These are phyloP conservation scores for Apis laboriosa DNA, from an alignment of 1,140 invertebrate genomes.

Conservation along the genomic window DNA sequence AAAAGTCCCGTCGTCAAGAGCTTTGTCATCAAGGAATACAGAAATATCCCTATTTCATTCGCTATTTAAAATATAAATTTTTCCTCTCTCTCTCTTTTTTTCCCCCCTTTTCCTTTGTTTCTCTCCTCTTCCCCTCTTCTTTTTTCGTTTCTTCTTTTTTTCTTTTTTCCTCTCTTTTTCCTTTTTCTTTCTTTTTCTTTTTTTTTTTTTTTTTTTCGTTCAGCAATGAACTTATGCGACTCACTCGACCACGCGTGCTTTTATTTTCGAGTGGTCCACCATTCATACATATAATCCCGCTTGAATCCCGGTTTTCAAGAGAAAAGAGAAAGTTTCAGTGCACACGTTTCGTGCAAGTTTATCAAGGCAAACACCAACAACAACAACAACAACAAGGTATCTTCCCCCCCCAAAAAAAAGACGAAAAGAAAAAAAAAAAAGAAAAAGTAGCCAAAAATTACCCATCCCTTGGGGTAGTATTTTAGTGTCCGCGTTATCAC, in stretches of 20 bases:
- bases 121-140: too few species aligned
- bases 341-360: background rate
- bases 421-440: background rate
- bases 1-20: constrained; percentile 13
- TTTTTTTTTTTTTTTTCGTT: background rate
- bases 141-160: too few species aligned
- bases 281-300: background rate
- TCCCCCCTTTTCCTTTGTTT: too few species aligned
- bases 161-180: background rate
- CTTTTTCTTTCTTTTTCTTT: background rate
- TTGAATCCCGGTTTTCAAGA: background rate
- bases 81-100: background rate
- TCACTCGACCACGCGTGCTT: background rate
- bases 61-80: background rate
- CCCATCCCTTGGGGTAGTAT: background rate
- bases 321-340: background rate
- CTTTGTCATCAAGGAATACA: constrained; percentile 1
- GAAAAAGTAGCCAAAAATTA: background rate
- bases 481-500: constrained; percentile 25
- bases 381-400: background rate
- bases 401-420: background rate
- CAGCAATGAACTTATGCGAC: background rate
- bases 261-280: background rate
- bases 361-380: background rate
- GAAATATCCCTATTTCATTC: constrained; percentile 7